Evolutionary conservation across 2,797 vertebrate genomes (phyloP).

Genomic region (Sphenopsis melanotis): DNA sequence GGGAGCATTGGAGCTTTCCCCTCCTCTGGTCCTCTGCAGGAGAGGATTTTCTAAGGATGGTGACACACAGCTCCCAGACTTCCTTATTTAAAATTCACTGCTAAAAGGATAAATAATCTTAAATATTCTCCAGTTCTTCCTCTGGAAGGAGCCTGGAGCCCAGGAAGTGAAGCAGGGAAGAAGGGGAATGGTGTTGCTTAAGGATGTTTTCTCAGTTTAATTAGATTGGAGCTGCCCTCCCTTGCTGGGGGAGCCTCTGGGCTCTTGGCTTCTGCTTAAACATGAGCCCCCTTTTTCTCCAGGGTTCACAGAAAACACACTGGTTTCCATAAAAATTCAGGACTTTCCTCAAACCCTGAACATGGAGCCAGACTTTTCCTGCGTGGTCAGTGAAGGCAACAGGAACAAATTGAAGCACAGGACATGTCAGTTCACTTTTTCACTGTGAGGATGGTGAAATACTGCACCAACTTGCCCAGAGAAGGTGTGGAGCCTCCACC

Average conservation of each 20-base stretch:
- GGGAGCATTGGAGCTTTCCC: background rate
- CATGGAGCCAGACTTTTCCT: background rate
- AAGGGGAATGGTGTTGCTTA: background rate
- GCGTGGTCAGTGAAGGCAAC: background rate
- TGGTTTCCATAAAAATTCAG: background rate
- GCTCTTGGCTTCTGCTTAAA: background rate
- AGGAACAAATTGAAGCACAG: background rate
- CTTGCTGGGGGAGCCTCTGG: background rate
- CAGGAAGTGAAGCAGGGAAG: background rate
- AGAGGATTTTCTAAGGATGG: background rate
- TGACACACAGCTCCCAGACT: background rate
- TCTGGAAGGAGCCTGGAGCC: background rate
- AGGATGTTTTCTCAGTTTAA: background rate
- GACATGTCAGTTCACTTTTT: background rate
- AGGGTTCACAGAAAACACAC: background rate
- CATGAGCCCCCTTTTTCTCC: background rate
- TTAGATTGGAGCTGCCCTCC: background rate
- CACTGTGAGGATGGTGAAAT: background rate
- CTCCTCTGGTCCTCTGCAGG: background rate
- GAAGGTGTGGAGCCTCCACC: background rate
- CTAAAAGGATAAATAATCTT: background rate
- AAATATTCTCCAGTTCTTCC: background rate
- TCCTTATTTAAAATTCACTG: background rate
- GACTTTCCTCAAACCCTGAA: background rate
- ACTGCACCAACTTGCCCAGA: background rate